Conservation (phyloP, 2,113 vertebrate species). For the Microtus montanus region DNA sequence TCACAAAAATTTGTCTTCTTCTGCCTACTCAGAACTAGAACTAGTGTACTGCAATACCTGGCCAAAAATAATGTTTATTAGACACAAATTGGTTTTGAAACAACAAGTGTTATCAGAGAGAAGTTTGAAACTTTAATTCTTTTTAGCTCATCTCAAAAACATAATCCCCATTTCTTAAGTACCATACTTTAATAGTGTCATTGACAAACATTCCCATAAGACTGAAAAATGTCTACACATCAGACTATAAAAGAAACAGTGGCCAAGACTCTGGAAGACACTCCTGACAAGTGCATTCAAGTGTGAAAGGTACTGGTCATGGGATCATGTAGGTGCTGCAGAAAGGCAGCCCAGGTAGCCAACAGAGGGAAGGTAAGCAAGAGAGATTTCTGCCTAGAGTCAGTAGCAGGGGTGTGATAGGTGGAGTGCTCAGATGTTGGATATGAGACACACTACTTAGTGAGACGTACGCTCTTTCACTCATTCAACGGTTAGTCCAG, state of each 20-base stretch:
- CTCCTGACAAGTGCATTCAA: not conserved
- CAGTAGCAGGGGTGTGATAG: not conserved
- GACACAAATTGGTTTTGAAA: not conserved
- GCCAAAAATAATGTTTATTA: not conserved
- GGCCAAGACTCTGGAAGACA: not conserved
- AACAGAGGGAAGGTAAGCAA: not conserved
- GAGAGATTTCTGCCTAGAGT: not conserved
- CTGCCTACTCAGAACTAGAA: not conserved
- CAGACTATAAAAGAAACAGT: not conserved
- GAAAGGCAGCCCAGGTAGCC: not conserved
- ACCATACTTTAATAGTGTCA: not conserved
- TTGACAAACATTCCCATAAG: not conserved
- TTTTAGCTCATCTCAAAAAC: not conserved
- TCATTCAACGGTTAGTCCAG: slow-evolving; percentile 34
- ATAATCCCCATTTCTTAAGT: not conserved
- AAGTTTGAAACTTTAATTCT: not conserved
- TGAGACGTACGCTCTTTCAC: slow-evolving; percentile 16
- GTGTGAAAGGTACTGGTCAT: not conserved
- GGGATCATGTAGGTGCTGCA: not conserved
- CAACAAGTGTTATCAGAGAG: not conserved
- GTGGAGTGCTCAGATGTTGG: not conserved
- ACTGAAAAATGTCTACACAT: not conserved
- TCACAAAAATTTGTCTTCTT: not conserved
- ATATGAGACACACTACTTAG: not conserved
- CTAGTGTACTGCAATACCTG: no score